Conservation (phyloP, 2,888 invertebrate genomes). For the Heliconius erato region DNA sequence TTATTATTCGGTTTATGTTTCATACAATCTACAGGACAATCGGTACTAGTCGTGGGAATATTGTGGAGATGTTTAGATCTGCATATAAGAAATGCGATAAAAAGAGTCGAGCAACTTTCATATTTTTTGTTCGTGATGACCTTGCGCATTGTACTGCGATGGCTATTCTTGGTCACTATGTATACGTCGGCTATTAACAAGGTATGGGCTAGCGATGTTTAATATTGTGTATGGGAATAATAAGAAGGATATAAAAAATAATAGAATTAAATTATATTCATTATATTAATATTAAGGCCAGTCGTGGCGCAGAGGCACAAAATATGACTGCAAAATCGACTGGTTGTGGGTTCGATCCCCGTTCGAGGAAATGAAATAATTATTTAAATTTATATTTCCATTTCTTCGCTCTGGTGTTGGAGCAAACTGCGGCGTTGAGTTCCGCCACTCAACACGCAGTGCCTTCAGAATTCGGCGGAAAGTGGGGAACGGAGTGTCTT, state of each 20-base stretch:
- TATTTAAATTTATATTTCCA: too few relatives aligned
- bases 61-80: constrained; percentile 62
- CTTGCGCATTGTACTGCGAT: constrained; percentile 48
- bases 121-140: constrained; percentile 56
- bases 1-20: constrained; percentile 29
- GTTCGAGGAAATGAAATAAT: too few relatives aligned
- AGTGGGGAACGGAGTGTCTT: too few relatives aligned
- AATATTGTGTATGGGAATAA: neutral
- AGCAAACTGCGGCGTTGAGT: too few relatives aligned
- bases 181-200: constrained; percentile 4
- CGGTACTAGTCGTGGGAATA: constrained; percentile 65
- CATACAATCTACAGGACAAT: constrained; percentile 40
- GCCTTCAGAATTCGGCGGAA: too few relatives aligned
- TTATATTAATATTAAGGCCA: neutral
- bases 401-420: too few relatives aligned
- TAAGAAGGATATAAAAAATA: neutral
- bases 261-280: neutral
- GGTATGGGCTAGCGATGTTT: neutral
- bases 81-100: constrained; percentile 60
- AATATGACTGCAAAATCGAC: too few relatives aligned
- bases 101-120: constrained; percentile 61
- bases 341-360: too few relatives aligned
- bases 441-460: too few relatives aligned
- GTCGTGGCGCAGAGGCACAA: too few relatives aligned
- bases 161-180: constrained; percentile 51